phyloP scores from a whole-genome alignment of 1,140 invertebrate species.

The Bombus waltoni region DNA sequence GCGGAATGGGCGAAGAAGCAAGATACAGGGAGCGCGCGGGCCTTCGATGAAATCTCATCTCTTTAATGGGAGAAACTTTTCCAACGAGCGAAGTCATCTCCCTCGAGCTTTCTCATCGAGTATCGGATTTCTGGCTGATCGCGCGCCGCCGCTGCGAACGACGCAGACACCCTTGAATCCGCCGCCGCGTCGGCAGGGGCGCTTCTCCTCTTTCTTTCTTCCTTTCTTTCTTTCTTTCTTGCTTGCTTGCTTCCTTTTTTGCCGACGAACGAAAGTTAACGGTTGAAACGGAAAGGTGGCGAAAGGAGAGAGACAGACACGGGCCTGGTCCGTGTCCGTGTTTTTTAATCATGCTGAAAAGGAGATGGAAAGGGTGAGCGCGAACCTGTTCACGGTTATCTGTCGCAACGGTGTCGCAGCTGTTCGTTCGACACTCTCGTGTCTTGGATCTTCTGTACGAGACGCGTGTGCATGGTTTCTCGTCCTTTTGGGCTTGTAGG shows the following conservation, averaged over 20 bases:
- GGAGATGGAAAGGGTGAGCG: slow-evolving; percentile 18
- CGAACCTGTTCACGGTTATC: slow-evolving; percentile 26
- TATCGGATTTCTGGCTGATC: slow-evolving; percentile 66
- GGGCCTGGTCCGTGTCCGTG: slow-evolving; percentile 18
- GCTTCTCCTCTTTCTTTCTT: background rate
- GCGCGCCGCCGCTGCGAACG: slow-evolving; percentile 27
- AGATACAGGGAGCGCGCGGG: slow-evolving; percentile 6
- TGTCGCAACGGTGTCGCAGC: background rate
- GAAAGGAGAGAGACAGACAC: background rate
- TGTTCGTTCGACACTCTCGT: background rate
- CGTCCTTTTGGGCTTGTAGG: background rate
- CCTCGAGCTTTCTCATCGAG: slow-evolving; percentile 61
- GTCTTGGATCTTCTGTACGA: background rate
- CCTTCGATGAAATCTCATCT: slow-evolving; percentile 69
- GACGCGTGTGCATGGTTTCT: background rate
- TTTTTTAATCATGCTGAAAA: slow-evolving; percentile 62
- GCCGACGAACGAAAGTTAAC: background rate
- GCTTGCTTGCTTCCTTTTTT: background rate
- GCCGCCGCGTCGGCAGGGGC: background rate
- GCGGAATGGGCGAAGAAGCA: background rate
- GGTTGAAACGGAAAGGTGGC: background rate
- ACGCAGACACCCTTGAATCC: slow-evolving; percentile 46
- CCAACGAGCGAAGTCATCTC: slow-evolving; percentile 47
- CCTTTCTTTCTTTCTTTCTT: background rate
- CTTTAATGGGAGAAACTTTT: slow-evolving; percentile 66